Conservation (phyloP, 2,797 vertebrate species). For the Gymnopithys bicolor region DNA sequence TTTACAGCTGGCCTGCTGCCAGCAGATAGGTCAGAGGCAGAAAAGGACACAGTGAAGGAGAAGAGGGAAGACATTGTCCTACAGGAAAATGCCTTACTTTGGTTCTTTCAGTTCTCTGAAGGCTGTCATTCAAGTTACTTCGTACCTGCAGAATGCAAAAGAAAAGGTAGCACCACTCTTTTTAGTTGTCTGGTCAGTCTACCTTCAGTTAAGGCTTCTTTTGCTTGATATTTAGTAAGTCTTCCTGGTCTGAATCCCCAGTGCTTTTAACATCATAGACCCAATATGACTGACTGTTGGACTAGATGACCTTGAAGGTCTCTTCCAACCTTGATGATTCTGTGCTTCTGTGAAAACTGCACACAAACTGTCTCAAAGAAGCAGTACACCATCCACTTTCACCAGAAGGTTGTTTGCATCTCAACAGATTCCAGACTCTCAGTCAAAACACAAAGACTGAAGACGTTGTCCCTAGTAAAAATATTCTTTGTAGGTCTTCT, state of each 20-base stretch:
- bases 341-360: not conserved
- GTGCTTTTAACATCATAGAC: not conserved
- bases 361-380: not conserved
- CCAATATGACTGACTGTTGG: not conserved
- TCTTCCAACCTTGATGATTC: not conserved
- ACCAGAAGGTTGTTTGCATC: not conserved
- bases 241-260: not conserved
- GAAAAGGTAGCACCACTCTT: rapidly evolving
- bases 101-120: not conserved
- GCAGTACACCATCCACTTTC: not conserved
- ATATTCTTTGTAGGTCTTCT: not conserved
- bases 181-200: not conserved
- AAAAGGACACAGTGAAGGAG: not conserved
- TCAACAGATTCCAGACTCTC: not conserved
- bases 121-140: not conserved
- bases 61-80: slow-evolving; percentile 4
- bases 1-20: not conserved
- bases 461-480: not conserved
- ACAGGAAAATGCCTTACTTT: not conserved
- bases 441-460: not conserved
- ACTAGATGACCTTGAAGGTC: not conserved
- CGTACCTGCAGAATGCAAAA: not conserved
- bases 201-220: not conserved
- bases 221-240: not conserved
- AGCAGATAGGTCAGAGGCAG: not conserved